Evolutionary conservation across 1,140 invertebrate species (phyloP).

Genomic region (Drosophila lacertosa): DNA sequence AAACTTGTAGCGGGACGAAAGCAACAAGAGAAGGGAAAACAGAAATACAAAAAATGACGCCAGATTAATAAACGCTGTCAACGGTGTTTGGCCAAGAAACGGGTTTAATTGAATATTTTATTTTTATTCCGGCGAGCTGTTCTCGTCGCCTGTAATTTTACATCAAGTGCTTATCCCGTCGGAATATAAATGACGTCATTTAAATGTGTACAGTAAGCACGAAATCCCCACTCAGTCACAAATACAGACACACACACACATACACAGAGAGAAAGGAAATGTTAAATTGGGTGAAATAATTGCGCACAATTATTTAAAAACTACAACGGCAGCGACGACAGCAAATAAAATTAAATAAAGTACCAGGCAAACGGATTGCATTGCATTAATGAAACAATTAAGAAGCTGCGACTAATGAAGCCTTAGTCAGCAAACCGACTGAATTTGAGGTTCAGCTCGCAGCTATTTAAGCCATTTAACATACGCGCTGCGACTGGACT

Average conservation of each 20-base stretch:
- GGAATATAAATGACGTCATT: conserved; percentile 80
- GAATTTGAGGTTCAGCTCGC: conserved; percentile 3
- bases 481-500: conserved; percentile 12
- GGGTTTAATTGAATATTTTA: conserved; percentile 82
- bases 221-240: conserved; percentile 37
- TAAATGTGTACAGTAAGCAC: conserved; percentile 64
- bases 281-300: conserved; percentile 82
- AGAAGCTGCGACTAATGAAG: conserved; percentile 75
- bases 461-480: conserved; percentile 39
- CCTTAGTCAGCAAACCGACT: conserved; percentile 56
- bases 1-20: neutral
- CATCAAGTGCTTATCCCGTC: conserved; percentile 78
- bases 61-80: conserved; percentile 78
- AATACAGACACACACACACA: conserved; percentile 11
- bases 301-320: conserved; percentile 79
- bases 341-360: conserved; percentile 80
- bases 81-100: conserved; percentile 58
- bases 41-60: conserved; percentile 33
- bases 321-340: conserved; percentile 55
- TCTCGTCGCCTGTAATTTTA: conserved; percentile 65
- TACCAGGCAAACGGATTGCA: conserved; percentile 74
- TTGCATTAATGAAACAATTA: conserved; percentile 81
- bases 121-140: conserved; percentile 60
- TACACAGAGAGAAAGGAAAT: conserved; percentile 49
- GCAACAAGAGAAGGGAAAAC: no score